Evolutionary conservation across 2,888 invertebrate genomes (phyloP).

Genomic region (Caenorhabditis panamensis): DNA sequence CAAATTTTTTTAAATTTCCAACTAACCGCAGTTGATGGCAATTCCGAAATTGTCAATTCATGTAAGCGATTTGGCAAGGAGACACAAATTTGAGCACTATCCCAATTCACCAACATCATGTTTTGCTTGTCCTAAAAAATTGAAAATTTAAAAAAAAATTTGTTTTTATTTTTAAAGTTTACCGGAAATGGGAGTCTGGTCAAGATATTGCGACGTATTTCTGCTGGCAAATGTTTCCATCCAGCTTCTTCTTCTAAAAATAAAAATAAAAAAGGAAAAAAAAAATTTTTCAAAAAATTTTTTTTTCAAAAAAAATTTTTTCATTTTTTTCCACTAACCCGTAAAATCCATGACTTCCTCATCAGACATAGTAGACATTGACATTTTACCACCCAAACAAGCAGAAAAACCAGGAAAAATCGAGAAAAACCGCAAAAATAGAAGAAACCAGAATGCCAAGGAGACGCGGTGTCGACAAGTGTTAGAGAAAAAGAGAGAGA

Average conservation of each 20-base stretch:
- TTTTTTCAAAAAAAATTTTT: no score
- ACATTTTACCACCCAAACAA: no score
- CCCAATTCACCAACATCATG: constrained; percentile 62
- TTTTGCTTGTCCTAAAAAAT: constrained; percentile 62
- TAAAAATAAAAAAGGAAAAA: no score
- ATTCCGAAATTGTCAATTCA: constrained; percentile 44
- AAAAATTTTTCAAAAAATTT: no score
- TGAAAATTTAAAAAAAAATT: constrained; percentile 6
- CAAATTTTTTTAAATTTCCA: neutral
- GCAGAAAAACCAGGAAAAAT: no score
- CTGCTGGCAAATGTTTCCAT: constrained; percentile 49
- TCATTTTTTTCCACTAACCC: no score
- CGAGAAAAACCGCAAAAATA: no score
- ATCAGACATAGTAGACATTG: no score
- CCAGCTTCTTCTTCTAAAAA: constrained; percentile 30
- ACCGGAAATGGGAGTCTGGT: constrained; percentile 34
- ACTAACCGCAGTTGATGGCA: constrained; percentile 50
- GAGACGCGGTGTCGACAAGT: no score
- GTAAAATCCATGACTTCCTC: no score
- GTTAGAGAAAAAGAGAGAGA: no score
- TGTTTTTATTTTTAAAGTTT: neutral
- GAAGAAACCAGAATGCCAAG: no score
- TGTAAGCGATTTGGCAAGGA: constrained; percentile 48
- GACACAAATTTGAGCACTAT: constrained; percentile 30
- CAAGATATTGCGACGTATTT: constrained; percentile 47